These are phyloP conservation scores for Ditylenchus dipsaci DNA, from an alignment of 1,140 invertebrate genomes.

Conservation along the genomic window DNA sequence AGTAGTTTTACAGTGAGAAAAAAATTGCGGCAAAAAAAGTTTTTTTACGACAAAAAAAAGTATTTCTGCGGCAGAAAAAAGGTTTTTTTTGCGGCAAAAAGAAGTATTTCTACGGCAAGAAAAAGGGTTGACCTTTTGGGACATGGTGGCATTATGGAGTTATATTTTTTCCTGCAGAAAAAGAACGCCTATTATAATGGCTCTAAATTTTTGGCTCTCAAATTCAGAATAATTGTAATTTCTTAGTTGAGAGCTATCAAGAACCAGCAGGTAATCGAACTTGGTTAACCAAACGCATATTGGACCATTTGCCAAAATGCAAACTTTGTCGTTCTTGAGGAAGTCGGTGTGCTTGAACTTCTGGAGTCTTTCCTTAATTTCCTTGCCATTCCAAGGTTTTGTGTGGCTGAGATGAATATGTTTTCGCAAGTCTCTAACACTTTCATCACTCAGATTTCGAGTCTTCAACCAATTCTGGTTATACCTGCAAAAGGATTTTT, in stretches of 20 bases:
- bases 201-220: no score
- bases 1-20: no score
- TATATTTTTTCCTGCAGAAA: no score
- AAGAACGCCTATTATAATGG: no score
- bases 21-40: no score
- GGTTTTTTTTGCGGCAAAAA: no score
- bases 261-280: not conserved
- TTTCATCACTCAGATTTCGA: slow-evolving; percentile 34
- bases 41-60: no score
- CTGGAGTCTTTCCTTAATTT: slow-evolving; percentile 37
- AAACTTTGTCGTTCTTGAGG: slow-evolving; percentile 44
- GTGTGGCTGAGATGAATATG: slow-evolving; percentile 40
- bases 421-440: slow-evolving; percentile 25
- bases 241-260: not conserved
- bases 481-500: slow-evolving; percentile 28
- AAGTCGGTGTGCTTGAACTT: slow-evolving; percentile 39
- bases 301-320: not conserved
- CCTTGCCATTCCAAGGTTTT: slow-evolving; percentile 36
- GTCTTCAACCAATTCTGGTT: slow-evolving; percentile 38
- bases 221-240: not conserved
- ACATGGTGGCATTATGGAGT: no score
- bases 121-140: no score
- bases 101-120: no score
- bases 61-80: no score
- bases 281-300: not conserved